phyloP scores from a whole-genome alignment of 2,113 vertebrate genomes.

The Vimba vimba region DNA sequence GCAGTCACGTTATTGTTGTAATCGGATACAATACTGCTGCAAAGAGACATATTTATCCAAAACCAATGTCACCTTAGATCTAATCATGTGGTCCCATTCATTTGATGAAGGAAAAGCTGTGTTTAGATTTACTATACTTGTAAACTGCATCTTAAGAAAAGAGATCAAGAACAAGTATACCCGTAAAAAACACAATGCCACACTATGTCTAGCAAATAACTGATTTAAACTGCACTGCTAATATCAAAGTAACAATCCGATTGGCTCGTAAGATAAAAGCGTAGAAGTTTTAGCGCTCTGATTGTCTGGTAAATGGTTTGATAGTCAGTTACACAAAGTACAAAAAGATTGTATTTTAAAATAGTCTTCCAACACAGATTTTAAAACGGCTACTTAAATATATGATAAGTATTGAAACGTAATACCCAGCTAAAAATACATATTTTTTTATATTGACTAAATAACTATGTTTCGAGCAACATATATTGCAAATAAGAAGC shows the following conservation, averaged over 20 bases:
- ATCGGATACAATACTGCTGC: neutral
- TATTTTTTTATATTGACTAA: too few relatives aligned
- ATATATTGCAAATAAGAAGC: neutral
- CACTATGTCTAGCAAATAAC: neutral
- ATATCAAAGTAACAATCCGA: neutral
- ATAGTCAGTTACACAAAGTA: neutral
- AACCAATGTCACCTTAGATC: neutral
- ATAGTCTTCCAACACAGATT: neutral
- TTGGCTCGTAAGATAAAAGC: neutral
- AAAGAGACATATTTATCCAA: neutral
- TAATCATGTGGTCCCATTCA: neutral
- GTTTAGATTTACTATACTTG: neutral
- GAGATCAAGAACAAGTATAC: neutral
- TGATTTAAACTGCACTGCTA: neutral
- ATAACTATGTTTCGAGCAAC: too few relatives aligned
- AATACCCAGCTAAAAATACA: neutral
- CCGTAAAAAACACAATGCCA: neutral
- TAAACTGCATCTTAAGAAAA: neutral
- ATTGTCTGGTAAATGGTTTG: conserved; percentile 13
- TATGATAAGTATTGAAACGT: neutral
- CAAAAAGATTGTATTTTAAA: neutral
- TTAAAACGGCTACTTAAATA: neutral
- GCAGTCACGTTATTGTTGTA: neutral
- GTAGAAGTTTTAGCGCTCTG: neutral
- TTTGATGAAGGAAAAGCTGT: neutral